Base-by-base conservation (phyloP, 2,113 vertebrate genomes). In the Ochotona princeps region DNA sequence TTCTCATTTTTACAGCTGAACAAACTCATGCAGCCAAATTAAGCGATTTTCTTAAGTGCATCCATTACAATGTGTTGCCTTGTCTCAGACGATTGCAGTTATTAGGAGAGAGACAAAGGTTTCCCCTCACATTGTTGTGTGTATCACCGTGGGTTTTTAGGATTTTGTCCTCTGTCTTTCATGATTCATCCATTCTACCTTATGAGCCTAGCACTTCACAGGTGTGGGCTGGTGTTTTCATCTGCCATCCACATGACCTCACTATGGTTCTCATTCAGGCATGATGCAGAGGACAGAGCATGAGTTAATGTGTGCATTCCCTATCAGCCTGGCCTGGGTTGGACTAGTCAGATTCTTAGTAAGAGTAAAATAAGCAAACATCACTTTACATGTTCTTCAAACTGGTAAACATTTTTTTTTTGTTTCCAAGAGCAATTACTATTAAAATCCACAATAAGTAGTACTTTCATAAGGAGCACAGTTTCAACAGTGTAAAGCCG, bases 281-380 rank as follows among this genome's bases (percentile, higher is more conserved):
- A 13, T 3, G 10, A 86, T 5, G n/a, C 2, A 13, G 2, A 9
- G 32, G 89, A 17, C 26, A 25, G 18, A 89, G 9, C 38, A 81
- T 25, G 7, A 32, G 18, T 18, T 13, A 82, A 47, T 15, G 5
- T 10, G 12, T 57, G 17, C 0, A 51, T 2, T 82, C 65, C 23
- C 35, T 6, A 83, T 32, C 60, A 89, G 35, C 14, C 2, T 8
- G 51, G 21, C 6, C 23, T 12, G 15, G 32, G 69, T 9, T 28
- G 17, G 14, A 8, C 38, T 51, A 15, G 32, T 70, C 25, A 5
- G 47, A 69, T 38, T 85, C 25, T 93, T 38, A 90, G 51, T 67
- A 95, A 65, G 30, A 49, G 10, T 38, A 25, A 67, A 63, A 87
- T 67, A 85, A 90, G 44, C 63, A 81, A 83, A 69, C 80, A 35